phyloP scores from a whole-genome alignment of 1,140 invertebrate genomes.

The Bombus confusus region DNA sequence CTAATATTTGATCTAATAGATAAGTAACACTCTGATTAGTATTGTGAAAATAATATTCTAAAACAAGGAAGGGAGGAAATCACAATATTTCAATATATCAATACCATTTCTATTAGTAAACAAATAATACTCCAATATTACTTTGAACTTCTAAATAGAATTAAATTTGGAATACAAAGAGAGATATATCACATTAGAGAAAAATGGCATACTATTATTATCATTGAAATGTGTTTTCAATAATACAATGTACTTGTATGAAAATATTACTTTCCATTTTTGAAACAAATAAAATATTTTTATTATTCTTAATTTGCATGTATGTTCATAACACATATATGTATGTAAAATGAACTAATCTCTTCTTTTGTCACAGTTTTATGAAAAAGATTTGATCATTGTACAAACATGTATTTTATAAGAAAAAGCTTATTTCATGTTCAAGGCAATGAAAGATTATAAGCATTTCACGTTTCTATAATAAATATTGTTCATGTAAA shows the following conservation, averaged over 20 bases:
- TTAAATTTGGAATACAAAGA: neutral
- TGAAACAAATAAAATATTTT: conserved; percentile 31
- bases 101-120: neutral
- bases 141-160: neutral
- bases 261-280: conserved; percentile 12
- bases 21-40: neutral
- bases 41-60: neutral
- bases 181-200: neutral
- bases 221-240: neutral
- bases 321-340: conserved; percentile 27
- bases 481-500: conserved; percentile 46
- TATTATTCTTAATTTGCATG: neutral
- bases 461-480: conserved; percentile 6
- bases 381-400: conserved; percentile 1
- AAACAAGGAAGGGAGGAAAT: neutral
- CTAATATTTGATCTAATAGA: neutral
- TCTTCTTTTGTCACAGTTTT: conserved; percentile 35
- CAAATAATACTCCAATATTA: neutral
- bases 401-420: conserved; percentile 2
- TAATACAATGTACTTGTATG: neutral
- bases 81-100: neutral
- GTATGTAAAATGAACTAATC: conserved; percentile 25
- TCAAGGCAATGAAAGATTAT: conserved; percentile 2
- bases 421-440: conserved; percentile 12
- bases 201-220: neutral